Percentiles rank a stretch among this genome's conserved stretches.
These are phyloP conservation scores for Agrenia bidenticulata DNA, from an alignment of 2,888 invertebrate genomes.

Conservation along the genomic window DNA sequence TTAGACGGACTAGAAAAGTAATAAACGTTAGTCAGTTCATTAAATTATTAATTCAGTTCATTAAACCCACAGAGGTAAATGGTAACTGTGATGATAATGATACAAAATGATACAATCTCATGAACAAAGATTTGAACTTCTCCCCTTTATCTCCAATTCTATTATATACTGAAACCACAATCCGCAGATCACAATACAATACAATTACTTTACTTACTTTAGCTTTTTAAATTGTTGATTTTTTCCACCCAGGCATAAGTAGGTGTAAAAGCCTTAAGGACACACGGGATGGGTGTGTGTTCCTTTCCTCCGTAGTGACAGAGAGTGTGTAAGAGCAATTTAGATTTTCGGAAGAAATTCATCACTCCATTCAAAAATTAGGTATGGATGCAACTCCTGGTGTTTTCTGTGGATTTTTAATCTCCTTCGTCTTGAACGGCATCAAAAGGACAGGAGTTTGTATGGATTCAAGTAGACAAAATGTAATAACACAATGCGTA, in stretches of 20 bases:
- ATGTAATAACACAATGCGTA: conserved; percentile 5
- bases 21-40: too few species aligned
- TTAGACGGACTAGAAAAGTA: too few species aligned
- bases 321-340: conserved; percentile 8
- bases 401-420: conserved; percentile 43
- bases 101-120: conserved; percentile 3
- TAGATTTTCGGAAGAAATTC: conserved; percentile 38
- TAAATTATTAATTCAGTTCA: too few species aligned
- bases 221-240: too few species aligned
- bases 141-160: too few species aligned
- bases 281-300: too few species aligned
- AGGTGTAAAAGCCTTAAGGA: too few species aligned
- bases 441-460: neutral
- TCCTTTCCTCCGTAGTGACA: too few species aligned
- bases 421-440: conserved; percentile 10
- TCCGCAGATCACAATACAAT: too few species aligned
- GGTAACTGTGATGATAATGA: conserved; percentile 1
- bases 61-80: neutral
- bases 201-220: too few species aligned
- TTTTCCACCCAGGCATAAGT: too few species aligned
- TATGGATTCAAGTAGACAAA: neutral
- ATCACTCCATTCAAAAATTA: conserved; percentile 42
- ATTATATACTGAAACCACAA: too few species aligned
- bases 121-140: conserved; percentile 9
- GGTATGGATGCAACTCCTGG: conserved; percentile 47